Evolutionary conservation across 2,113 vertebrate genomes (phyloP).

Genomic region (Hypocryptadius cinnamomeus): DNA sequence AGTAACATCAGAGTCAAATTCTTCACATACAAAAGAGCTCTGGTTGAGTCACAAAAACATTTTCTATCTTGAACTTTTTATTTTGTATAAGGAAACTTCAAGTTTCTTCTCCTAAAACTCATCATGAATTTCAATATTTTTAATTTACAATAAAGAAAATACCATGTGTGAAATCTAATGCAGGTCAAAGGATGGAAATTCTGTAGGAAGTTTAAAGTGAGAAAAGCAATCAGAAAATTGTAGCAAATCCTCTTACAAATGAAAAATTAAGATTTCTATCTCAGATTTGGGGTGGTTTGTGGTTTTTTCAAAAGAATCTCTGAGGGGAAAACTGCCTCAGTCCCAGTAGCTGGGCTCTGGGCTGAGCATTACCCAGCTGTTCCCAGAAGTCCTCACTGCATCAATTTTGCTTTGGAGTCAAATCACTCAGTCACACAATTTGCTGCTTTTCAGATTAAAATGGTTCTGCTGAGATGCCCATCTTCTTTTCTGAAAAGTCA

Average conservation of each 20-base stretch:
- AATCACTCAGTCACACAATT: background rate
- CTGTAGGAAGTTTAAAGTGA: background rate
- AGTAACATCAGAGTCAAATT: background rate
- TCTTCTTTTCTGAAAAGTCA: background rate
- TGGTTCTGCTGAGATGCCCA: background rate
- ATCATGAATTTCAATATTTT: background rate
- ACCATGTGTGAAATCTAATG: background rate
- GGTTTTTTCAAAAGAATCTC: background rate
- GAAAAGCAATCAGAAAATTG: background rate
- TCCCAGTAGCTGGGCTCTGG: background rate
- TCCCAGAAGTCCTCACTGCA: background rate
- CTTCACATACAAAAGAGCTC: background rate
- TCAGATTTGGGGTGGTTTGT: background rate
- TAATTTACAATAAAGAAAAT: background rate
- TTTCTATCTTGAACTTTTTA: background rate
- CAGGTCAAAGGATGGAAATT: background rate
- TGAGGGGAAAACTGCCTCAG: background rate
- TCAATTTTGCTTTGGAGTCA: background rate
- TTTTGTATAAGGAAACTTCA: background rate
- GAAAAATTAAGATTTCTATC: background rate
- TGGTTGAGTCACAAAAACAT: background rate
- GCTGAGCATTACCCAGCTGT: background rate
- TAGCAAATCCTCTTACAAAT: background rate
- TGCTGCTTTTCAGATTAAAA: background rate
- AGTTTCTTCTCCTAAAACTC: background rate